phyloP scores from a whole-genome alignment of 2,113 vertebrate genomes.

The Desmodus rotundus region DNA sequence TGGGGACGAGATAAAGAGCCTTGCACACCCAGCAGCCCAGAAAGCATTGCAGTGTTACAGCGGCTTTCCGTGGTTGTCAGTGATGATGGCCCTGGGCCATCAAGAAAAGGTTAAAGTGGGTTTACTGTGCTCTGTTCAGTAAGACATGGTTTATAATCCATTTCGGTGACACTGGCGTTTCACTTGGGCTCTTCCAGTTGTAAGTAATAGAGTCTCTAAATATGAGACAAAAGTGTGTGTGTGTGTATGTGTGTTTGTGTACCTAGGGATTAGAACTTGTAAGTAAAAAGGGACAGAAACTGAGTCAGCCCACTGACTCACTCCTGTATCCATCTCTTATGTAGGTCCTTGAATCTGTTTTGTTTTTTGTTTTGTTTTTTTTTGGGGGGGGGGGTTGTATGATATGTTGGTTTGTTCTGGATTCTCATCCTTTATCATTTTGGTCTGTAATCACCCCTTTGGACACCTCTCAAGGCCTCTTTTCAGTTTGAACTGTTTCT shows the following conservation, averaged over 20 bases:
- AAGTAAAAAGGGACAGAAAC: neutral
- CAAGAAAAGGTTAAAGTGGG: neutral
- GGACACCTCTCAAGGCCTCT: neutral
- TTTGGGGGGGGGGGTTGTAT: no score
- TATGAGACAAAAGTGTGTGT: neutral
- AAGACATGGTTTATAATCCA: neutral
- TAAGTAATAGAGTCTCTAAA: neutral
- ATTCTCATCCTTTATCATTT: neutral
- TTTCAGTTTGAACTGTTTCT: neutral
- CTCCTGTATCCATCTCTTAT: neutral
- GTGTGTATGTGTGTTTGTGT: neutral
- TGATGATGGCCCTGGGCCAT: neutral
- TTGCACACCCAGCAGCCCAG: neutral
- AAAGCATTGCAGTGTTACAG: neutral
- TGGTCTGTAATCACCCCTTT: neutral
- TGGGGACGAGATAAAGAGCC: conserved; percentile 28
- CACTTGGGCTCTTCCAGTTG: neutral
- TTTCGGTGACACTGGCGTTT: neutral
- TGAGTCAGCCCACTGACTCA: neutral
- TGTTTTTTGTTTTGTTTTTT: neutral
- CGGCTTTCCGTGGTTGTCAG: neutral
- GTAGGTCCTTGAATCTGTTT: neutral
- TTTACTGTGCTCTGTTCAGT: neutral
- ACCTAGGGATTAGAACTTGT: neutral
- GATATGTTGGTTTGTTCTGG: neutral